A percentile compares a stretch with the other conserved stretches of the same genome.
Conservation (phyloP, 2,797 vertebrate genomes). For the Pagetopsis macropterus region DNA sequence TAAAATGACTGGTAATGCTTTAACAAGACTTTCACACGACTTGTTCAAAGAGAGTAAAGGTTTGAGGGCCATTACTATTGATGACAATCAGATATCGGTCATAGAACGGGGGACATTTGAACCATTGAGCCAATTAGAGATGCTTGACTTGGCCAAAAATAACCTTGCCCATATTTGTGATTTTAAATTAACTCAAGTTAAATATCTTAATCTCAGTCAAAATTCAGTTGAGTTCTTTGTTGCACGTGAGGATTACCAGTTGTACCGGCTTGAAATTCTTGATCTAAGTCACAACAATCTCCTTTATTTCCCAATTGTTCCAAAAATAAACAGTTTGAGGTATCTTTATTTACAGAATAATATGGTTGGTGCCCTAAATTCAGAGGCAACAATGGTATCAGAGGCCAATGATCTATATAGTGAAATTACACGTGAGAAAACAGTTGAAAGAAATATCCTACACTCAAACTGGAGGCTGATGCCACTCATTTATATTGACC, state of each 20-base stretch:
- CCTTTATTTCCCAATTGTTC: slow-evolving; percentile 82
- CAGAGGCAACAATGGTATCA: slow-evolving; percentile 63
- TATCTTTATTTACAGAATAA: slow-evolving; percentile 86
- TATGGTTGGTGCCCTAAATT: slow-evolving; percentile 71
- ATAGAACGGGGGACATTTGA: slow-evolving; percentile 83
- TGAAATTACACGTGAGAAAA: slow-evolving; percentile 55
- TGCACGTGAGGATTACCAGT: slow-evolving; percentile 45
- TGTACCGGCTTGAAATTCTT: slow-evolving; percentile 80
- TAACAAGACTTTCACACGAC: slow-evolving; percentile 74
- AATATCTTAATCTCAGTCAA: slow-evolving; percentile 82
- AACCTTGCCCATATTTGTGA: slow-evolving; percentile 82
- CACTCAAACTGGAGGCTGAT: slow-evolving; percentile 55
- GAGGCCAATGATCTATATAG: slow-evolving; percentile 67
- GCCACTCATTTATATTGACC: slow-evolving; percentile 78
- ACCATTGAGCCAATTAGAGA: slow-evolving; percentile 73
- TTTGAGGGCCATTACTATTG: slow-evolving; percentile 77
- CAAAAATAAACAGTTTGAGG: slow-evolving; percentile 69
- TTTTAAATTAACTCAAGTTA: slow-evolving; percentile 84
- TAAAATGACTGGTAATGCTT: slow-evolving; percentile 78
- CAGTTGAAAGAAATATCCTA: slow-evolving; percentile 49
- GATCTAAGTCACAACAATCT: slow-evolving; percentile 87
- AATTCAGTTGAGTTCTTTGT: slow-evolving; percentile 85
- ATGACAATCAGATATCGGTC: slow-evolving; percentile 82
- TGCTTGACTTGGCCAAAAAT: slow-evolving; percentile 82
- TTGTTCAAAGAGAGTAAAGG: slow-evolving; percentile 74